Percentiles rank a stretch among this genome's conserved stretches.
Conservation (phyloP, 1,140 invertebrate genomes). For the Helicoverpa armigera region DNA sequence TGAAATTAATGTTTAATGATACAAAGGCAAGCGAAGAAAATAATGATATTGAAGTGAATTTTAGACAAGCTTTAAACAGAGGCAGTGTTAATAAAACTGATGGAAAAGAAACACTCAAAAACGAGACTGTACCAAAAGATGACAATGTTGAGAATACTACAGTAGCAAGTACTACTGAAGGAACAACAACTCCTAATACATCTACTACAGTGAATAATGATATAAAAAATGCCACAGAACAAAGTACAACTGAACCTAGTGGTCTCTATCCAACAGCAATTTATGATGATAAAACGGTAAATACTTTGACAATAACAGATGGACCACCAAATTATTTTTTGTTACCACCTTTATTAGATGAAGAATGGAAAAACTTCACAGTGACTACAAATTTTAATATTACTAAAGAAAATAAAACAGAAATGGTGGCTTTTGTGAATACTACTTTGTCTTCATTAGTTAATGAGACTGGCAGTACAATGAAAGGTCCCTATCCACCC, state of each 20-base stretch:
- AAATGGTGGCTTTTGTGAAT: not conserved
- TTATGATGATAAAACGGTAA: slow-evolving; percentile 63
- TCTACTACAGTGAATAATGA: slow-evolving; percentile 31
- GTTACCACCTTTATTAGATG: slow-evolving; percentile 57
- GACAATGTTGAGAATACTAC: not conserved
- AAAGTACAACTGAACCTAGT: not conserved
- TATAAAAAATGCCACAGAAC: slow-evolving; percentile 31
- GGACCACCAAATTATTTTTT: slow-evolving; percentile 48
- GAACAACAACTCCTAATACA: slow-evolving; percentile 46
- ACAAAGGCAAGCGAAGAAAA: slow-evolving; percentile 21
- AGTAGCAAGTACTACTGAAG: not conserved
- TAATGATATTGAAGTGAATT: slow-evolving; percentile 53
- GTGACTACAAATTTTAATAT: slow-evolving; percentile 10
- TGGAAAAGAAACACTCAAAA: slow-evolving; percentile 6
- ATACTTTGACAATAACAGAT: slow-evolving; percentile 62
- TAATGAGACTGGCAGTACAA: slow-evolving; percentile 41
- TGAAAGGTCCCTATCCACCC: slow-evolving; percentile 54
- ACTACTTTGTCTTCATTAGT: slow-evolving; percentile 16
- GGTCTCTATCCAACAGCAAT: slow-evolving; percentile 59
- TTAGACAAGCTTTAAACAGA: slow-evolving; percentile 50
- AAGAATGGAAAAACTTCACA: slow-evolving; percentile 67
- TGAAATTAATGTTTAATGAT: not conserved
- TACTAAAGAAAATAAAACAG: slow-evolving; percentile 10
- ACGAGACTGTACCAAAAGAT: not conserved
- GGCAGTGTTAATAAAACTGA: slow-evolving; percentile 43